These are phyloP conservation scores for Bombyx mandarina DNA, from an alignment of 1,140 invertebrate species.

Conservation along the genomic window DNA sequence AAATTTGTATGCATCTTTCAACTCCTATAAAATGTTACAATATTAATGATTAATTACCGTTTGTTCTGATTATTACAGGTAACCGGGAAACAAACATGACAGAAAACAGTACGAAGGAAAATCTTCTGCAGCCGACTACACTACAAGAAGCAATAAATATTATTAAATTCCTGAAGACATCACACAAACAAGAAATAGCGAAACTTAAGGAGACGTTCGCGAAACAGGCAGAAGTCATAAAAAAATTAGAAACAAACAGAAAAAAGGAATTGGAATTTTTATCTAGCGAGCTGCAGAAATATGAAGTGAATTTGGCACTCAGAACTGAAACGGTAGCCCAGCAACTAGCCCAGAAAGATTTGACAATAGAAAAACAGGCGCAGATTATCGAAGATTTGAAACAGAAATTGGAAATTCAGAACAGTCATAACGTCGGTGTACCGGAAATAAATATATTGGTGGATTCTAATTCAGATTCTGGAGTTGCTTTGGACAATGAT, in stretches of 20 bases:
- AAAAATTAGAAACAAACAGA: slow-evolving; percentile 52
- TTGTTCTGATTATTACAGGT: slow-evolving; percentile 43
- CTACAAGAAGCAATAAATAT: slow-evolving; percentile 58
- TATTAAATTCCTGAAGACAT: slow-evolving; percentile 54
- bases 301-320: slow-evolving; percentile 50
- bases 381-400: slow-evolving; percentile 52
- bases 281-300: slow-evolving; percentile 54
- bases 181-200: slow-evolving; percentile 54
- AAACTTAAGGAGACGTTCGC: slow-evolving; percentile 42
- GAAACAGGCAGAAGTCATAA: slow-evolving; percentile 50
- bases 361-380: slow-evolving; percentile 45
- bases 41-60: not conserved
- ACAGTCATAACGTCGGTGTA: slow-evolving; percentile 20
- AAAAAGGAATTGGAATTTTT: slow-evolving; percentile 60
- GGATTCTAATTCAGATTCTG: slow-evolving; percentile 62
- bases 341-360: slow-evolving; percentile 52
- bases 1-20: too few species aligned
- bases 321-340: slow-evolving; percentile 49
- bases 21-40: too few species aligned
- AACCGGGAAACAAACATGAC: slow-evolving; percentile 24
- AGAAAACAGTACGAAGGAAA: slow-evolving; percentile 31
- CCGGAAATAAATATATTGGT: slow-evolving; percentile 47
- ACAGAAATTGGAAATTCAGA: slow-evolving; percentile 35
- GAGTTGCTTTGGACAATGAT: slow-evolving; percentile 52
- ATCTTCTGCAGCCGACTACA: slow-evolving; percentile 44